Evolutionary conservation across 2,888 invertebrate genomes (phyloP).

Genomic region (Nebria salina): DNA sequence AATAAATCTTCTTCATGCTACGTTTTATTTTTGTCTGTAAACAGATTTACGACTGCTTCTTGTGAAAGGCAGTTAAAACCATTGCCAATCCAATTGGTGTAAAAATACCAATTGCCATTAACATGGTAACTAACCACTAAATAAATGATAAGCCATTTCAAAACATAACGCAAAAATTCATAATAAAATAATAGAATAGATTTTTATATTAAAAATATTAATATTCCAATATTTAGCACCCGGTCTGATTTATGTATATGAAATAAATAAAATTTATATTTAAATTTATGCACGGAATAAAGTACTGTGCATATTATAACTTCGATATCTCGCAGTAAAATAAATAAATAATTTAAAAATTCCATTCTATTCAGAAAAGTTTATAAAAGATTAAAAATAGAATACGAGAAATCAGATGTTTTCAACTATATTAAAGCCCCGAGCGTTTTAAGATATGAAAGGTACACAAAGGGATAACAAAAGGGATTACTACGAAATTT

Average conservation of each 20-base stretch:
- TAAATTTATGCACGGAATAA: too few species aligned
- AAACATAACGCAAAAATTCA: not conserved
- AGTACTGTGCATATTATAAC: too few species aligned
- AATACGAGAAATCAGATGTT: not conserved
- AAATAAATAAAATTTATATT: too few species aligned
- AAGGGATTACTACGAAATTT: not conserved
- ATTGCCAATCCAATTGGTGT: not conserved
- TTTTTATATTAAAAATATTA: too few species aligned
- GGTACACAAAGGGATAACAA: not conserved
- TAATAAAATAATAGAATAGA: too few species aligned
- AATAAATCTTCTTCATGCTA: not conserved
- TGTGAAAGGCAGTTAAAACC: not conserved
- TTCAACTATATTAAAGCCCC: not conserved
- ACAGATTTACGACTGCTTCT: not conserved
- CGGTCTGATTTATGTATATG: too few species aligned
- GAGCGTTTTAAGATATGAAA: not conserved
- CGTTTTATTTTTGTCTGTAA: not conserved
- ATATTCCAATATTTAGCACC: too few species aligned
- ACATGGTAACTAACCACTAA: not conserved
- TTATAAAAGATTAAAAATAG: not conserved
- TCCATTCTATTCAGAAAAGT: not conserved
- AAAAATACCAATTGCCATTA: not conserved
- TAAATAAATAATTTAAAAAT: too few species aligned
- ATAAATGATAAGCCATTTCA: not conserved
- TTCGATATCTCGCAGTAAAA: too few species aligned